These are phyloP conservation scores for Musca vetustissima DNA, from an alignment of 1,140 invertebrate species.

Conservation along the genomic window DNA sequence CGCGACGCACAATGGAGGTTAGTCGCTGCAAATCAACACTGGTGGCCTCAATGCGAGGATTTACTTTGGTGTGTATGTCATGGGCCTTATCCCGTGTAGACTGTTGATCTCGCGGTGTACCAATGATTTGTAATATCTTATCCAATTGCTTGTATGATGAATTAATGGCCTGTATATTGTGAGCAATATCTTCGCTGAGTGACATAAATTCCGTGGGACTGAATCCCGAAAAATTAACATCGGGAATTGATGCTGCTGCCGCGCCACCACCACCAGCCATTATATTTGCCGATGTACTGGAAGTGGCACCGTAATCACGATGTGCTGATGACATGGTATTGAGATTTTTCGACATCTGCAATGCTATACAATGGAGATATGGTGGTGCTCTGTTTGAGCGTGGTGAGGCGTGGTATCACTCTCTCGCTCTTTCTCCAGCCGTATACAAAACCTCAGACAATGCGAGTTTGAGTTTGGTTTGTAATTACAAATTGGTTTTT, in stretches of 20 bases:
- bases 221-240: constrained; percentile 67
- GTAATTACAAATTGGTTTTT: no score
- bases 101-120: constrained; percentile 73
- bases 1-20: constrained; percentile 65
- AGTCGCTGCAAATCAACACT: constrained; percentile 72
- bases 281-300: constrained; percentile 35
- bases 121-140: constrained; percentile 73
- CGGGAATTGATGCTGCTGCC: constrained; percentile 57
- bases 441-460: no score
- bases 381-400: no score
- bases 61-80: constrained; percentile 75
- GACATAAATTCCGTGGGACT: constrained; percentile 74
- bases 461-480: no score
- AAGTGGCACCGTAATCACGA: constrained; percentile 60
- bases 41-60: constrained; percentile 72
- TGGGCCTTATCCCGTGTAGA: constrained; percentile 59
- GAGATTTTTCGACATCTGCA: constrained; percentile 27
- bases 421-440: no score
- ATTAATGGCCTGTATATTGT: constrained; percentile 78
- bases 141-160: constrained; percentile 70
- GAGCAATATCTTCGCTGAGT: constrained; percentile 73
- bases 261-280: constrained; percentile 31
- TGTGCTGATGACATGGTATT: constrained; percentile 29
- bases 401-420: no score
- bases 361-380: no score